Conservation (phyloP, 2,888 invertebrate genomes). For the Lumbricus terrestris region DNA sequence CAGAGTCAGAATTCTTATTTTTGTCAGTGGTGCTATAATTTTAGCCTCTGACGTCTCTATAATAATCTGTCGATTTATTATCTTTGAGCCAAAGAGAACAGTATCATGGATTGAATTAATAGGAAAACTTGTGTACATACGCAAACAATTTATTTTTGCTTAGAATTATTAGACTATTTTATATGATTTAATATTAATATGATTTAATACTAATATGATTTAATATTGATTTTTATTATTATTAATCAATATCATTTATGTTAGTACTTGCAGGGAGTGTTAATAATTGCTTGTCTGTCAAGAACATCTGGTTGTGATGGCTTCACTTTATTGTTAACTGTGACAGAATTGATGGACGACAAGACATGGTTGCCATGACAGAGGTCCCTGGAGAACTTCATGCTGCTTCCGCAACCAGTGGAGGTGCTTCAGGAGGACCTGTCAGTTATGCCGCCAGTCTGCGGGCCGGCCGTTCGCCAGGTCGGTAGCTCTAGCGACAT, state of each 20-base stretch:
- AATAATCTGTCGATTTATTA: too few species aligned
- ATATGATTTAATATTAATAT: too few species aligned
- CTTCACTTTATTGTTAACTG: background rate
- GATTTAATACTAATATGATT: background rate
- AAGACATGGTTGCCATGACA: background rate
- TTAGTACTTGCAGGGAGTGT: background rate
- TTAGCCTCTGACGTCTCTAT: too few species aligned
- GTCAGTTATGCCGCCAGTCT: conserved; percentile 22
- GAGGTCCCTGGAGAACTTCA: background rate
- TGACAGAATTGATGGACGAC: conserved; percentile 4
- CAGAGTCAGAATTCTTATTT: too few species aligned
- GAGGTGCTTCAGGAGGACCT: background rate
- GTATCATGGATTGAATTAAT: too few species aligned
- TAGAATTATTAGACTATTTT: background rate
- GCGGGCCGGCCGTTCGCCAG: conserved; percentile 7
- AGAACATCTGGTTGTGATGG: background rate
- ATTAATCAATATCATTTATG: background rate
- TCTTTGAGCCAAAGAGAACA: too few species aligned
- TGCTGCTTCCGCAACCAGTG: background rate
- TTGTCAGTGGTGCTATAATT: too few species aligned
- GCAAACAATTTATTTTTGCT: too few species aligned
- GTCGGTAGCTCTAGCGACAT: background rate
- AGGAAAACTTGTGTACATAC: too few species aligned
- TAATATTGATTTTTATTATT: background rate
- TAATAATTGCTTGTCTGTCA: background rate